These are phyloP conservation scores for Theonella swinhoei DNA, from an alignment of 37 sponge, comb jelly and placozoan genomes.

Conservation along the genomic window DNA sequence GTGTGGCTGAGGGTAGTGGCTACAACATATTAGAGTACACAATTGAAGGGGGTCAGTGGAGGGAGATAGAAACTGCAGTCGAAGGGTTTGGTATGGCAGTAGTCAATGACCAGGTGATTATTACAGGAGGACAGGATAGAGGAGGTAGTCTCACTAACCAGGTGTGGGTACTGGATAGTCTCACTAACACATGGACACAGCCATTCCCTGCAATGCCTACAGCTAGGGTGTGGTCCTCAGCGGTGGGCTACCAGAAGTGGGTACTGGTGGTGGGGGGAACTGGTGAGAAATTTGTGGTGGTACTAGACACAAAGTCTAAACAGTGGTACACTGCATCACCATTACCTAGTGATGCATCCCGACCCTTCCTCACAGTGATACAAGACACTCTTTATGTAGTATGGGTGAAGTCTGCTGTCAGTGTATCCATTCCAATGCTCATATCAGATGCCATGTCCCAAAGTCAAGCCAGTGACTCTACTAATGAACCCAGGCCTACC, in stretches of 20 bases:
- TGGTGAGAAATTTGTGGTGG: background rate
- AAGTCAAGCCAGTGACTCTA: background rate
- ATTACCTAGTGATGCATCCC: background rate
- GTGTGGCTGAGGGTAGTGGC: too few relatives aligned
- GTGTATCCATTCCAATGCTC: background rate
- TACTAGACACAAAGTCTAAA: background rate
- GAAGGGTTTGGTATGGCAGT: background rate
- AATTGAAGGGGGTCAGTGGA: background rate
- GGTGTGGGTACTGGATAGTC: background rate
- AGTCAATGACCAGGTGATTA: background rate
- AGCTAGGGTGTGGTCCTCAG: background rate
- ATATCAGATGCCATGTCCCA: background rate
- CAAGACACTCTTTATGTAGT: background rate
- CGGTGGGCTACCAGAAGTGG: background rate
- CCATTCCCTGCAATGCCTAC: background rate
- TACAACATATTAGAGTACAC: background rate
- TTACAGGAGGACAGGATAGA: background rate
- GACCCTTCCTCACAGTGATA: background rate
- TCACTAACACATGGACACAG: background rate
- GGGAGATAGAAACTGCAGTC: background rate
- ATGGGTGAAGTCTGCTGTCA: background rate
- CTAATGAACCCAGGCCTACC: background rate
- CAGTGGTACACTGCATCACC: background rate
- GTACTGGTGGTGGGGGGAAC: background rate
- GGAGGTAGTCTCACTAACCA: background rate